Conservation (phyloP, 2,113 vertebrate species). For the Tupaia chinensis region DNA sequence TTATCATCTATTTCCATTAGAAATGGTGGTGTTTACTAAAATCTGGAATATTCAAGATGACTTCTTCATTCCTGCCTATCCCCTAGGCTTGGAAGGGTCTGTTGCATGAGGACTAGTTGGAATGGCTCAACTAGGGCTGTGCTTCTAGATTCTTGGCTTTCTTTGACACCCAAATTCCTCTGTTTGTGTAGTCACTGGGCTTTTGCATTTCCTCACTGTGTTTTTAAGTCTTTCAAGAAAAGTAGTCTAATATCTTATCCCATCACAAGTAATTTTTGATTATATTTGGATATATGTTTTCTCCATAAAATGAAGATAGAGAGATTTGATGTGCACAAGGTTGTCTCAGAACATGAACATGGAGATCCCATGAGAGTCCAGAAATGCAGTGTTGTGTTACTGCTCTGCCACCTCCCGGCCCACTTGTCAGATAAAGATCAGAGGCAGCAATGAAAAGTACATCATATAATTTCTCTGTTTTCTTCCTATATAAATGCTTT, state of each 20-base stretch:
- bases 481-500: neutral
- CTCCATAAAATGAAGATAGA: neutral
- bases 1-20: neutral
- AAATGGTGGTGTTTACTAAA: neutral
- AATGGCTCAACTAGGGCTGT: neutral
- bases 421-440: too few relatives aligned
- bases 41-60: neutral
- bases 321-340: neutral
- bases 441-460: neutral
- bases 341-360: too few relatives aligned
- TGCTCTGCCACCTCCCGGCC: too few relatives aligned
- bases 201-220: neutral
- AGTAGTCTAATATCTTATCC: neutral
- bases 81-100: neutral
- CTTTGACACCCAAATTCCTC: neutral
- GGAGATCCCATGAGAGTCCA: too few relatives aligned
- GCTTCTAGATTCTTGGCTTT: neutral
- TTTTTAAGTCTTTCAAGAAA: neutral
- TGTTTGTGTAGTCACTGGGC: neutral
- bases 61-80: neutral
- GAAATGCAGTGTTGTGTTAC: too few relatives aligned
- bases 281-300: neutral
- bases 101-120: accelerated
- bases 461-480: neutral
- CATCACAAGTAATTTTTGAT: neutral